Evolutionary conservation across 2,113 vertebrate genomes (phyloP).

Genomic region (Esox niger): DNA sequence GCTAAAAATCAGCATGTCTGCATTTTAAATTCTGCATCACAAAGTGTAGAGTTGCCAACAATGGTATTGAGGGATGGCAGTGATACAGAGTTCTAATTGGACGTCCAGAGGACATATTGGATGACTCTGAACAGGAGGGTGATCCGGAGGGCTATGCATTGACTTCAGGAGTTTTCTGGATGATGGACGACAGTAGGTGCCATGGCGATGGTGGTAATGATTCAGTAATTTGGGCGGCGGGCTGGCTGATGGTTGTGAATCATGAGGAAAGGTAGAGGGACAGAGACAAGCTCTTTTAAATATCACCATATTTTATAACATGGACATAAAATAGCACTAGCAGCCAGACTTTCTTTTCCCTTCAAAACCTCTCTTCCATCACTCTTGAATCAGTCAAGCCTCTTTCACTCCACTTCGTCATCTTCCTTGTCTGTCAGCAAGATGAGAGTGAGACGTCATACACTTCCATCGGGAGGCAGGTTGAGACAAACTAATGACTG

Average conservation of each 20-base stretch:
- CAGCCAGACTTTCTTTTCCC: conserved; percentile 52
- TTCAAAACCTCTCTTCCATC: conserved; percentile 13
- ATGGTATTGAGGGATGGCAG: conserved; percentile 16
- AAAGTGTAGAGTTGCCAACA: not conserved
- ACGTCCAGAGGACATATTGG: conserved; percentile 45
- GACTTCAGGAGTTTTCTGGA: conserved; percentile 42
- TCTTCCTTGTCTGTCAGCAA: conserved; percentile 7
- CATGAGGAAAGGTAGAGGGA: conserved; percentile 14
- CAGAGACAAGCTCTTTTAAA: conserved; percentile 55
- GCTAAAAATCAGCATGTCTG: too few relatives aligned
- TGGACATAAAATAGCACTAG: conserved; percentile 58
- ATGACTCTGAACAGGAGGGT: conserved; percentile 26
- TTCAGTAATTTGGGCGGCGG: conserved; percentile 47
- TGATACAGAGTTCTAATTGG: conserved; percentile 37
- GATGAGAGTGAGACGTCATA: conserved; percentile 34
- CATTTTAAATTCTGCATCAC: too few relatives aligned
- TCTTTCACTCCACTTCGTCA: conserved; percentile 7
- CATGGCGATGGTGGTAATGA: conserved; percentile 56
- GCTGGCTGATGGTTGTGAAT: conserved; percentile 59
- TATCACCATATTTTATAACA: conserved; percentile 70
- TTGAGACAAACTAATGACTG: conserved; percentile 4
- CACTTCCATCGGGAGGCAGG: conserved; percentile 12
- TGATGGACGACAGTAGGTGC: conserved; percentile 49
- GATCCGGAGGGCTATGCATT: conserved; percentile 13
- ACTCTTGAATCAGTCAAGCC: conserved; percentile 11